Conservation (phyloP, 92 coral and sea anemone species). For the Blastomussa wellsi region DNA sequence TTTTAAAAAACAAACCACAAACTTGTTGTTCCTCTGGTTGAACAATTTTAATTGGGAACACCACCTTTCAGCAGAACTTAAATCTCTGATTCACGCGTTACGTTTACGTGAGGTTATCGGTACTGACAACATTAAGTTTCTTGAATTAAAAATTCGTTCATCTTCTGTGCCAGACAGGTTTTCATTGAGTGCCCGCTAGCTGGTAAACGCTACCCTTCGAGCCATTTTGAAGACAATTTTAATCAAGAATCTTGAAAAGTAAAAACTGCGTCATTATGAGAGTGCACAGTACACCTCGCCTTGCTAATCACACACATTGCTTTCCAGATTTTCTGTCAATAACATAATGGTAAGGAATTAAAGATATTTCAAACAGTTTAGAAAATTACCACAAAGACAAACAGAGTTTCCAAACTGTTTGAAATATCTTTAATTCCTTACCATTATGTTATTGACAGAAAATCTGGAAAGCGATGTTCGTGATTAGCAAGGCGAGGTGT, state of each 20-base stretch:
- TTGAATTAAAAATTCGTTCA: too few species aligned
- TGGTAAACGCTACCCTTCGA: background rate
- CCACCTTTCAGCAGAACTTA: background rate
- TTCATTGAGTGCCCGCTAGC: background rate
- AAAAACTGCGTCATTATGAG: too few species aligned
- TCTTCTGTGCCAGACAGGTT: too few species aligned
- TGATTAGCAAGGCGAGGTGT: background rate
- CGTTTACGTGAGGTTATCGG: background rate
- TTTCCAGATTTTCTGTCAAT: background rate
- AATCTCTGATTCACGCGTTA: background rate
- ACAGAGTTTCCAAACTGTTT: conserved; percentile 22
- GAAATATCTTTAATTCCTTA: conserved; percentile 18
- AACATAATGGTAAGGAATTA: conserved; percentile 13
- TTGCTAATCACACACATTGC: background rate
- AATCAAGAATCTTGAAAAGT: background rate
- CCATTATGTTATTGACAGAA: background rate
- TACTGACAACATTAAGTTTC: background rate
- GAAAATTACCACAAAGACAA: conserved; percentile 33
- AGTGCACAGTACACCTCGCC: background rate
- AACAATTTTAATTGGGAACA: background rate
- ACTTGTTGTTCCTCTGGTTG: background rate
- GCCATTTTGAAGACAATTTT: background rate
- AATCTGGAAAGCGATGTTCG: background rate
- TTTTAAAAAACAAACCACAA: conserved; percentile 15
- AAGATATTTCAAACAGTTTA: conserved; percentile 18